phyloP scores from a whole-genome alignment of 2,888 invertebrate genomes.

The Entomobrya proxima region DNA sequence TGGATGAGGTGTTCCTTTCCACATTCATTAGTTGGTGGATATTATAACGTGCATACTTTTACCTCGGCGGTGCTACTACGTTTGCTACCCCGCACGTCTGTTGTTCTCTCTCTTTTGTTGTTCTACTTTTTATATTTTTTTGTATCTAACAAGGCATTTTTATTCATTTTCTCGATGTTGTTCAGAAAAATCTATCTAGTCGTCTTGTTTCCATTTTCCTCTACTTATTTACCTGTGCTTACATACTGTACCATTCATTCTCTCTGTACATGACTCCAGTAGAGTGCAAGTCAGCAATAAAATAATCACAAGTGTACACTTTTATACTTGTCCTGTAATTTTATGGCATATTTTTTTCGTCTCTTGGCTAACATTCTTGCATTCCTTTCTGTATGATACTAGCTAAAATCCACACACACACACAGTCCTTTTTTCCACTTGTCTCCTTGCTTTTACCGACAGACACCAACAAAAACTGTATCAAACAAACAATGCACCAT shows the following conservation, averaged over 20 bases:
- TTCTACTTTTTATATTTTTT: constrained; percentile 30
- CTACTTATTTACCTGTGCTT: constrained; percentile 17
- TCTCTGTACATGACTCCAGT: constrained; percentile 51
- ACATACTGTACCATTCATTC: neutral
- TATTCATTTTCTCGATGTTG: constrained; percentile 41
- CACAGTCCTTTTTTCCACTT: constrained; percentile 4
- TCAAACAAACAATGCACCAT: constrained; percentile 31
- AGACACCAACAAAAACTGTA: constrained; percentile 21
- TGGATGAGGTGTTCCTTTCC: constrained; percentile 52
- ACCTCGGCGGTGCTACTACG: neutral
- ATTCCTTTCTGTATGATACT: constrained; percentile 49
- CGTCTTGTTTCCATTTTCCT: neutral
- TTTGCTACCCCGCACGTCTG: neutral
- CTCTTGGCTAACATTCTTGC: constrained; percentile 31
- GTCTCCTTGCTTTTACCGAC: neutral
- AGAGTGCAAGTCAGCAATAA: constrained; percentile 65
- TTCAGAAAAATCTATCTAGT: constrained; percentile 7
- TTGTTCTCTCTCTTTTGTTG: neutral
- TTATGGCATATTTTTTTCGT: constrained; percentile 58
- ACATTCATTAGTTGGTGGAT: constrained; percentile 48
- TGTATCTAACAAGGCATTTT: constrained; percentile 42
- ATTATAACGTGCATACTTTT: neutral
- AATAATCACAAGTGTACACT: constrained; percentile 67
- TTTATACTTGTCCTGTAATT: constrained; percentile 67
- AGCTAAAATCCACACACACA: constrained; percentile 6